phyloP scores from a whole-genome alignment of 2,797 vertebrate genomes.

The Orientallactaga sibirica region DNA sequence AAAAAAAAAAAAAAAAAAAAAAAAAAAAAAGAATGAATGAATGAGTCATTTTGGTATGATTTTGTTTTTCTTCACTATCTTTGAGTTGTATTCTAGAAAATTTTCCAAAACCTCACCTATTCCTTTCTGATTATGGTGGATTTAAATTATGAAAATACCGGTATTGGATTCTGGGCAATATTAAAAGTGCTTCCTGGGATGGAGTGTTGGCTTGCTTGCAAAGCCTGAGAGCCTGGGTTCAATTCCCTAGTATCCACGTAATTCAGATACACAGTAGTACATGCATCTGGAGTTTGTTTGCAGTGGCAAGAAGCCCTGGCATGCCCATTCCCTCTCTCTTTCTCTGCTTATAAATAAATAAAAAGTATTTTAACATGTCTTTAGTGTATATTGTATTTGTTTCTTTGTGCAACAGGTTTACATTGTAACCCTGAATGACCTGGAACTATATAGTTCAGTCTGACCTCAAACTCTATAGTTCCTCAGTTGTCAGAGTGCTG shows the following conservation, averaged over 20 bases:
- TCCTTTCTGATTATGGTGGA: not conserved
- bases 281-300: too few species aligned
- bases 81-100: constrained; percentile 8
- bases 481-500: not conserved
- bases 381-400: too few species aligned
- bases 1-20: too few species aligned
- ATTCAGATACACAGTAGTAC: too few species aligned
- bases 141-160: not conserved
- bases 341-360: too few species aligned
- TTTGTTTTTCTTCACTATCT: not conserved
- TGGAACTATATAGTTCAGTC: not conserved
- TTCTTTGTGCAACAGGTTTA: not conserved
- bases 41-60: not conserved
- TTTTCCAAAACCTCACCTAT: not conserved
- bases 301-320: too few species aligned
- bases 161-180: not conserved
- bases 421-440: not conserved
- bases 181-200: not conserved
- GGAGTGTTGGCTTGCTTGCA: too few species aligned
- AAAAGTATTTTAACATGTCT: too few species aligned
- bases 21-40: not conserved
- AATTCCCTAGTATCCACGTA: too few species aligned
- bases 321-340: too few species aligned
- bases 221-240: too few species aligned
- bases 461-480: not conserved